These are phyloP conservation scores for Mycetomoellerius zeteki DNA, from an alignment of 1,140 invertebrate genomes.

Conservation along the genomic window DNA sequence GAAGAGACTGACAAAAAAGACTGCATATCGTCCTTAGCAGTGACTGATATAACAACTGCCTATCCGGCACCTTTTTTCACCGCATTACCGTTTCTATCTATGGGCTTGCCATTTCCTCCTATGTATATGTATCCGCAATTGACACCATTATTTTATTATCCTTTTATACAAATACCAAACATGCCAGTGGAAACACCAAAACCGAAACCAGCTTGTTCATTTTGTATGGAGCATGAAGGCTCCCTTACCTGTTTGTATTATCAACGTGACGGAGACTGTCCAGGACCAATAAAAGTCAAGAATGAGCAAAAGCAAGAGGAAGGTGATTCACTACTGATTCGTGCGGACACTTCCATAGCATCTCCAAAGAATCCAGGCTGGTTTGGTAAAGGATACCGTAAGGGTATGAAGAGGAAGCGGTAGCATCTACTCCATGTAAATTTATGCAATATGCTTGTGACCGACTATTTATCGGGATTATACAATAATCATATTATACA, in stretches of 20 bases:
- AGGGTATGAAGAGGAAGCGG: slow-evolving; percentile 87
- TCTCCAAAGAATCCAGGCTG: slow-evolving; percentile 88
- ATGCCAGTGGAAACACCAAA: slow-evolving; percentile 75
- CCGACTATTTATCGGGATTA: slow-evolving; percentile 41
- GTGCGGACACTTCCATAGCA: slow-evolving; percentile 77
- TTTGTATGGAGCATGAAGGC: slow-evolving; percentile 85
- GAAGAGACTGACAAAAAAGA: slow-evolving; percentile 70
- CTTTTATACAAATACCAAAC: slow-evolving; percentile 81
- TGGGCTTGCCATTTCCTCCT: slow-evolving; percentile 85
- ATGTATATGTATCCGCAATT: slow-evolving; percentile 85
- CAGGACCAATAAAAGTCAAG: slow-evolving; percentile 67
- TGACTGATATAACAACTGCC: slow-evolving; percentile 77
- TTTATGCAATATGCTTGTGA: slow-evolving; percentile 3
- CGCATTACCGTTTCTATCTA: slow-evolving; percentile 85
- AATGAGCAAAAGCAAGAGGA: slow-evolving; percentile 77
- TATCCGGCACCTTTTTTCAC: slow-evolving; percentile 84
- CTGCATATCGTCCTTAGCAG: slow-evolving; percentile 73
- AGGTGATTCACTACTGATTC: slow-evolving; percentile 67
- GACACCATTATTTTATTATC: slow-evolving; percentile 83
- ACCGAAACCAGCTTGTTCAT: slow-evolving; percentile 83
- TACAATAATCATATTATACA: slow-evolving; percentile 51
- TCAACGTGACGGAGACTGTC: slow-evolving; percentile 78
- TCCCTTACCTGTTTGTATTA: slow-evolving; percentile 85
- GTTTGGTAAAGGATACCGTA: slow-evolving; percentile 89
- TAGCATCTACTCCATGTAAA: slow-evolving; percentile 81